Evolutionary conservation across 30 jellyfish, hydroid and myxozoan species (phyloP), one percentile per base, ranked within the genome.

Genomic region (Pelagia noctiluca): DNA sequence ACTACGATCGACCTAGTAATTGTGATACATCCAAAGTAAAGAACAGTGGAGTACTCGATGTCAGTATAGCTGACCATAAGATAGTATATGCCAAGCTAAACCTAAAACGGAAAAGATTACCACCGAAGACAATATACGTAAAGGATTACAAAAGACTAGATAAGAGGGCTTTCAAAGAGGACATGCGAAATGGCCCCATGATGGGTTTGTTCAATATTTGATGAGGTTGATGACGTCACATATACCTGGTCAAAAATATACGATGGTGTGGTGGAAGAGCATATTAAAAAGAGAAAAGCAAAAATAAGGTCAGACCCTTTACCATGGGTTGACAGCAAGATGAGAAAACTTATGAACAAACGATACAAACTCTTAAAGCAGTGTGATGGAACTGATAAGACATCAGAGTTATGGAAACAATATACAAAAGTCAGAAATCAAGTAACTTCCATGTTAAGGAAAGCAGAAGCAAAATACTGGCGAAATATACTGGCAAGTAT

Each of bases 321-420:
- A 65, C 84, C 84, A 21, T 80, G 83, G 83, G 35, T 80, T 64
- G 90, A 80, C 33, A 80, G 83, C 83, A 80, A 80, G 77, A 80
- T 80, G 64, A 64, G 90, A 64, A 80, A 65, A 67, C 48, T 80
- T 75, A 80, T 63, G 84, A 80, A 80, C 35, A 10, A 49, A 12
- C 62, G 75, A 61, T 79, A 63, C 84, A 80, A 68, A 35, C 83
- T 64, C 29, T 26, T 64, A 80, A 65, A 67, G 33, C 46, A 65
- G 32, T 80, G 90, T 49, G 84, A 80, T 50, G 75, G 84, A 64
- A 62, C 84, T 25, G 65, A 63, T 29, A 80, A 49, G 76, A 65
- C 84, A 49, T 80, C 90, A 50, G 30, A 49, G 30, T 48, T 46
- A 65, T 80, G 90, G 83, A 46, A 64, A 10, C 64, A 63, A 32